phyloP scores from a whole-genome alignment of 2,113 vertebrate species.

The Xiphias gladius region DNA sequence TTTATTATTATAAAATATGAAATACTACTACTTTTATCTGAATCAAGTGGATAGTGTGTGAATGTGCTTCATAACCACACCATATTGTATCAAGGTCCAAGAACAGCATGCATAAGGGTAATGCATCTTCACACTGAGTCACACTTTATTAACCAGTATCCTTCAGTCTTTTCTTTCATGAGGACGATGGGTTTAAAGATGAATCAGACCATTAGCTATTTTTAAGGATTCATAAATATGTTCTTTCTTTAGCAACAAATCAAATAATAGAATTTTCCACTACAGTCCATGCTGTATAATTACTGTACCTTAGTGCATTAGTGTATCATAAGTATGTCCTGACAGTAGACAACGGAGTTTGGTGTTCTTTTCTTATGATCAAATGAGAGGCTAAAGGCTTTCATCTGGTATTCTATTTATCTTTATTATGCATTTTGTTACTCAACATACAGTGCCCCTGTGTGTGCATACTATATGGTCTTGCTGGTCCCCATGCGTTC shows the following conservation, averaged over 20 bases:
- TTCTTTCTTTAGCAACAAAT: slow-evolving; percentile 9
- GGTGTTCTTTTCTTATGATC: slow-evolving; percentile 29
- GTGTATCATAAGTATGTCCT: slow-evolving; percentile 26
- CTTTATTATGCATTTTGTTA: slow-evolving; percentile 18
- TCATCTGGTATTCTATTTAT: slow-evolving; percentile 13
- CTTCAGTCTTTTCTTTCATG: slow-evolving; percentile 22
- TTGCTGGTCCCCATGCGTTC: slow-evolving; percentile 4
- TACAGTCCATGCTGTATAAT: neutral
- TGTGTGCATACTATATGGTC: slow-evolving; percentile 6
- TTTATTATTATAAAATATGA: neutral
- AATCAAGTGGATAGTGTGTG: neutral
- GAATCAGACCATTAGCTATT: slow-evolving; percentile 35
- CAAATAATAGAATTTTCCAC: slow-evolving; percentile 20
- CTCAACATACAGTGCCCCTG: slow-evolving; percentile 20
- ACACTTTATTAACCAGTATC: slow-evolving; percentile 5
- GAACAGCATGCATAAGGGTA: slow-evolving; percentile 21
- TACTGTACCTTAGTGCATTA: slow-evolving; percentile 17
- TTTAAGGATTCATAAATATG: slow-evolving; percentile 38
- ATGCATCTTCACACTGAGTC: slow-evolving; percentile 6
- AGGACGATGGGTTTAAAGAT: neutral
- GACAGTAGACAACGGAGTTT: neutral
- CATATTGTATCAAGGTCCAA: slow-evolving; percentile 5
- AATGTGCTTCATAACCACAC: slow-evolving; percentile 19
- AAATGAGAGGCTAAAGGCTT: slow-evolving; percentile 19
- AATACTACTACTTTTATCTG: neutral